Conservation (phyloP, 2,888 invertebrate genomes). For the Ctenicera cuprea region DNA sequence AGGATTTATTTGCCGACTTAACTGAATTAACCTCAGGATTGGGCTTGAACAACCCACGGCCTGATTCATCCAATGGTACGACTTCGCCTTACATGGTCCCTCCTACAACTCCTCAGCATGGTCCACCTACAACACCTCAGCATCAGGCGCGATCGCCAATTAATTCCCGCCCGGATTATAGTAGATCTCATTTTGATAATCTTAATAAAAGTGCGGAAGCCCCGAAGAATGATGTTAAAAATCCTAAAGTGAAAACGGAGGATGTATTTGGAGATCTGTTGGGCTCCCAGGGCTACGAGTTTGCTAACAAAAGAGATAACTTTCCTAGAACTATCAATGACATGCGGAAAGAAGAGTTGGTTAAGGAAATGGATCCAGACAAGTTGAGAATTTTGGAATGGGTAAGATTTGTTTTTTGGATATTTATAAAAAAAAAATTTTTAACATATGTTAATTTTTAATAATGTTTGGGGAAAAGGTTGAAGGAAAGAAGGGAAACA, state of each 20-base stretch:
- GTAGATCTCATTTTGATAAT: constrained; percentile 83
- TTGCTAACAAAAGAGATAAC: constrained; percentile 82
- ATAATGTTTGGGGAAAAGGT: too few species aligned
- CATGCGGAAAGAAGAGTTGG: constrained; percentile 92
- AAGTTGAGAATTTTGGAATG: constrained; percentile 88
- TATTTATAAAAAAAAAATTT: too few species aligned
- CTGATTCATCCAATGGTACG: constrained; percentile 51
- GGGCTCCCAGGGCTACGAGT: constrained; percentile 92
- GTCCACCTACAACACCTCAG: constrained; percentile 67
- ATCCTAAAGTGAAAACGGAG: constrained; percentile 72
- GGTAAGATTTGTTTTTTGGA: constrained; percentile 75
- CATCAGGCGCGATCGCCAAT: constrained; percentile 71
- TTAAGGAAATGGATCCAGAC: constrained; percentile 93
- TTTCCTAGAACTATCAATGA: constrained; percentile 93
- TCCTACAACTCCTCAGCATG: constrained; percentile 25
- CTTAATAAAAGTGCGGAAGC: constrained; percentile 44
- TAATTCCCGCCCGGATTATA: constrained; percentile 75
- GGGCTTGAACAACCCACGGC: constrained; percentile 67
- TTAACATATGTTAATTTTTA: not conserved
- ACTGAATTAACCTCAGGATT: constrained; percentile 68
- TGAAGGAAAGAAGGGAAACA: constrained; percentile 97
- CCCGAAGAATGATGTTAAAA: constrained; percentile 58
- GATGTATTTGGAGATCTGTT: constrained; percentile 94
- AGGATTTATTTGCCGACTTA: constrained; percentile 86
- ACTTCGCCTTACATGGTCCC: constrained; percentile 57